phyloP scores from a whole-genome alignment of 2,797 vertebrate genomes.

The Natrix natrix region DNA sequence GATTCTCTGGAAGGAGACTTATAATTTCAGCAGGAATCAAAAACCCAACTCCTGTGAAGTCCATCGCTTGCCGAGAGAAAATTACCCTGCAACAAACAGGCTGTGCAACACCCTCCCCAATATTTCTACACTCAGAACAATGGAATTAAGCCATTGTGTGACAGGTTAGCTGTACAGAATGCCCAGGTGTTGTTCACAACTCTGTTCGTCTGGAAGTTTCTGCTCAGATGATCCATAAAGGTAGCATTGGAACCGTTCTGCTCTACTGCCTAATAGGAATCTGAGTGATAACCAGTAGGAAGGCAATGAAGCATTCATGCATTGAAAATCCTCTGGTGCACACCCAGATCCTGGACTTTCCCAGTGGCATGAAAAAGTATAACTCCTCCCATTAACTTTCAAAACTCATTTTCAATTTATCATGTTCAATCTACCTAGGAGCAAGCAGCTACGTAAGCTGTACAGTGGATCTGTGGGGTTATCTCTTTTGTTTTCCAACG shows the following conservation, averaged over 20 bases:
- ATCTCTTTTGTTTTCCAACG: background rate
- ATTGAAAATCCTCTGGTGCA: slow-evolving; percentile 52
- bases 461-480: background rate
- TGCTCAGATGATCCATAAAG: slow-evolving; percentile 63
- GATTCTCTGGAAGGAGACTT: background rate
- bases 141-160: slow-evolving; percentile 44
- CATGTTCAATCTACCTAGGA: background rate
- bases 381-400: slow-evolving; percentile 37
- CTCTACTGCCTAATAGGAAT: slow-evolving; percentile 62
- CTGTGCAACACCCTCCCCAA: background rate
- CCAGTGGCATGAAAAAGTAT: slow-evolving; percentile 25
- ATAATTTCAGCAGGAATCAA: background rate
- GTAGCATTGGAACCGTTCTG: slow-evolving; percentile 64
- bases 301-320: slow-evolving; percentile 62
- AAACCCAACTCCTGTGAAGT: background rate
- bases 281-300: slow-evolving; percentile 61
- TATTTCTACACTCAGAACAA: slow-evolving; percentile 27
- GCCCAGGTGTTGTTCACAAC: slow-evolving; percentile 22
- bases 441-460: background rate
- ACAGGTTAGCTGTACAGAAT: slow-evolving; percentile 35
- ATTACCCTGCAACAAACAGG: background rate
- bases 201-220: slow-evolving; percentile 54
- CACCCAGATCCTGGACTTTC: slow-evolving; percentile 50
- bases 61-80: slow-evolving; percentile 1
- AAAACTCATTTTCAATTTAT: slow-evolving; percentile 12